Evolutionary conservation across 2,888 invertebrate genomes (phyloP).

Genomic region (Chironomus riparius): DNA sequence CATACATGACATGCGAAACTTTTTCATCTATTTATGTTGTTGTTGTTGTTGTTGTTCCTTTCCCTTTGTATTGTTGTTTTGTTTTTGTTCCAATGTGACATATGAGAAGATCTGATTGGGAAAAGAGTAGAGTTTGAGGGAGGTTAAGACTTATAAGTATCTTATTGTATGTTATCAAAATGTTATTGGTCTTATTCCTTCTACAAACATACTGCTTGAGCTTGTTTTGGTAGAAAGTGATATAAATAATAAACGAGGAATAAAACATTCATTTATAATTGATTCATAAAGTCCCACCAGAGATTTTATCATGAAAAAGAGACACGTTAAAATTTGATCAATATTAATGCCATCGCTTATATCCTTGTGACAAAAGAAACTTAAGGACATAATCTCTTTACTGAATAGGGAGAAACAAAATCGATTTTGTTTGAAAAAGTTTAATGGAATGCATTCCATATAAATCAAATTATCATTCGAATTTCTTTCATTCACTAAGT

Average conservation of each 20-base stretch:
- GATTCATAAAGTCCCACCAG: not conserved
- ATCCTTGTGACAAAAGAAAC: not conserved
- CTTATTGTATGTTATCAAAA: too few relatives aligned
- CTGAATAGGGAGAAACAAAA: not conserved
- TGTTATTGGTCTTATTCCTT: too few relatives aligned
- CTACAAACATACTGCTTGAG: not conserved
- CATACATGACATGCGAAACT: conserved; percentile 3
- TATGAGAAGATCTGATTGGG: too few relatives aligned
- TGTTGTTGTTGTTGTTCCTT: not conserved
- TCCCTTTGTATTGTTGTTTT: not conserved
- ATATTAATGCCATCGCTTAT: not conserved
- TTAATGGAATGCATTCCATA: conserved; percentile 8
- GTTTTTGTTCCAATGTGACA: not conserved
- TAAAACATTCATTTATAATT: not conserved
- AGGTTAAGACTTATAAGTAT: too few relatives aligned
- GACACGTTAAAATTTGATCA: not conserved
- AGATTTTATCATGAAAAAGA: not conserved
- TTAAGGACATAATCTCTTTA: conserved; percentile 2
- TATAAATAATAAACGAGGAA: not conserved
- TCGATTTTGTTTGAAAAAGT: not conserved
- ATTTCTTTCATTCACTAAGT: not conserved
- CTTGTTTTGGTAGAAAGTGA: not conserved
- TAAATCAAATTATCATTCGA: conserved; percentile 7
- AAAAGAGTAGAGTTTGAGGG: too few relatives aligned
- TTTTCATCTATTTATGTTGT: not conserved